Conservation (phyloP, 1,140 invertebrate genomes). For the Heliconius eleuchia region DNA sequence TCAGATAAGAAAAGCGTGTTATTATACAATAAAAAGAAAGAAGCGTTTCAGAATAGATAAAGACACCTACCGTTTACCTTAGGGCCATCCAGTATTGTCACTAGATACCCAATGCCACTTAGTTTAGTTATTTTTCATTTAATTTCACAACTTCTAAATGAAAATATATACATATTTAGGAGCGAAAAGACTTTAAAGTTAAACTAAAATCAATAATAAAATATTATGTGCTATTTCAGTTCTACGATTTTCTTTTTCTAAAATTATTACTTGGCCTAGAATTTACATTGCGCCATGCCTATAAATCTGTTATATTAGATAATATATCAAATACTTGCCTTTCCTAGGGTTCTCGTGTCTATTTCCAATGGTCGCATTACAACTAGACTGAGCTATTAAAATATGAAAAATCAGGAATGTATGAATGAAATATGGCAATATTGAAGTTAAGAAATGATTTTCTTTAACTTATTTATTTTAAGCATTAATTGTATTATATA, state of each 20-base stretch:
- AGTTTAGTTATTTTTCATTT: too few species aligned
- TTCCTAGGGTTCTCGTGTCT: not conserved
- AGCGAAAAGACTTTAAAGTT: too few species aligned
- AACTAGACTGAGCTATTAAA: not conserved
- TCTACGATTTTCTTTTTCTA: conserved; percentile 28
- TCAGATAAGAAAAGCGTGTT: too few species aligned
- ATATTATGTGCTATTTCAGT: too few species aligned
- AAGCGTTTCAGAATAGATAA: too few species aligned
- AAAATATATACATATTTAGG: too few species aligned
- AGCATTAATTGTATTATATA: not conserved
- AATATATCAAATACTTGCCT: conserved; percentile 23
- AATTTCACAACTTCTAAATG: too few species aligned
- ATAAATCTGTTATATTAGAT: conserved; percentile 29
- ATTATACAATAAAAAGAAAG: too few species aligned
- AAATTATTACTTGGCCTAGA: conserved; percentile 24
- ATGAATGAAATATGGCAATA: not conserved
- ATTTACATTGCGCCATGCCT: conserved; percentile 22
- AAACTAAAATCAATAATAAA: too few species aligned
- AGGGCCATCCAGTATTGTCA: too few species aligned
- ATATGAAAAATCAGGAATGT: not conserved
- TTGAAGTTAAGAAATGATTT: not conserved
- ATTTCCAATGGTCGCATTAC: not conserved
- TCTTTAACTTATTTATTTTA: not conserved
- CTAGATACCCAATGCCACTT: too few species aligned
- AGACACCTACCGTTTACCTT: too few species aligned